Evolutionary conservation across 1,140 invertebrate genomes (phyloP), one percentile per base, ranked within the genome.

Genomic region (Tachypleus tridentatus): DNA sequence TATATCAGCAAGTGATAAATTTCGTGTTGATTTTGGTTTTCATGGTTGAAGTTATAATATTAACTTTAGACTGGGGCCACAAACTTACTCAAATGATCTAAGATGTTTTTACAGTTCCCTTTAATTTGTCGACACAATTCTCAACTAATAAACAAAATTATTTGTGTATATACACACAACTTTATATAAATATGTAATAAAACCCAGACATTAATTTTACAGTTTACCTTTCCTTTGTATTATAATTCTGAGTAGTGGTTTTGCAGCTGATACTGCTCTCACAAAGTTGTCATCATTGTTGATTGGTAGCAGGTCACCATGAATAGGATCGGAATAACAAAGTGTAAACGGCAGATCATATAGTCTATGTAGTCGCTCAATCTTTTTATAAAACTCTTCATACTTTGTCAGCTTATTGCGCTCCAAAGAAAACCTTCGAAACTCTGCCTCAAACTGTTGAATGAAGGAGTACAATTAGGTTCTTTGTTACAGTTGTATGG

Each of bases 241-340:
- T 69, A 94, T 87, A 71, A 97, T 83, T 75, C 93, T 84, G n/a
- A 98, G 80, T 10, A 96, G 75, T 2, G 92, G 91, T 73, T 86
- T 86, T 0, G 91, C 88, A 67, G 87, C 91, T 61, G 87, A 81
- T 4, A 98, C 75, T 0, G 95, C 94, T 74, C 89, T 82, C 10
- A 84, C 85, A 67, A 93, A 84, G 78, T 98, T 98, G 74, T 98
- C 95, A 78, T 99, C 91, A 82, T 99, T 99, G 76, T 98, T 99
- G 70, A 99, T 98, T 0, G 97, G 97, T 69, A 99, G 79, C 59
- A 97, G 80, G 78, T 98, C 95, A 58, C 94, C 94, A 77, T 98
- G 91, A 10, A 88, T 83, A 7, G 91, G 91, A 80, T 98, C 95
- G 4, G 93, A 97, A 74, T 98, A 99, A 61, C 88, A 93, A 64